Evolutionary conservation across 92 coral and sea anemone genomes (phyloP), one percentile per base, ranked within the genome.

Genomic region (Epizoanthus illoricatus): DNA sequence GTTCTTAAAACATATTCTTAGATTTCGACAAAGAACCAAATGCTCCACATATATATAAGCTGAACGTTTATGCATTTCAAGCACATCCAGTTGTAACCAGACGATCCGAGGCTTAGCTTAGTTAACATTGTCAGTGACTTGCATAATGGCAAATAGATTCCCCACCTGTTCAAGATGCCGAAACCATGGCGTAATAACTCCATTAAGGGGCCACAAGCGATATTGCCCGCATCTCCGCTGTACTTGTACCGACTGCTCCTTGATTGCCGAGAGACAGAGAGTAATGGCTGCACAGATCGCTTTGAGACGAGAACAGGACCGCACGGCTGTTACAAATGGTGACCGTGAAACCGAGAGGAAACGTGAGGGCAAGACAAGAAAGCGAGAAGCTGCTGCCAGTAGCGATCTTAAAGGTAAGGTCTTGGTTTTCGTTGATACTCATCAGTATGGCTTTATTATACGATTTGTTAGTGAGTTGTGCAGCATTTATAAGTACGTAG

Each of bases 141-240:
- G 2, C 56, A 52, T 10, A 41, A 63, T 78, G 71, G 43, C 82
- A 43, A 78, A 49, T 19, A 52, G 82, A 63, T 9, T 54, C n/a
- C 82, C 82, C 41, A 78, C 82, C 65, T 78, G 82, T 43, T 78
- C 82, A 41, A 78, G 82, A 63, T 78, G 82, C 71, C 54, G 82
- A 78, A 78, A 78, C 65, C 82, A 78, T 16, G 82, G 82, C 36
- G 19, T 78, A 9, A 62, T 78, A 11, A 45, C 40, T 42, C 82
- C 82, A 12, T 58, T 78, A 5, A 62, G 66, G 58, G 82, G 82
- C 5, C 82, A 78, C 20, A 78, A 78, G 17, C 41, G 71, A 4
- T 64, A 63, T 49, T 78, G 82, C 43, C 82, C 82, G 9, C 55
- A 78, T 33, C 11, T 42, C 2, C 58, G 52, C 0, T 78, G 82